These are phyloP conservation scores for Lottia scabra DNA, from an alignment of 2,888 invertebrate species.

Conservation along the genomic window DNA sequence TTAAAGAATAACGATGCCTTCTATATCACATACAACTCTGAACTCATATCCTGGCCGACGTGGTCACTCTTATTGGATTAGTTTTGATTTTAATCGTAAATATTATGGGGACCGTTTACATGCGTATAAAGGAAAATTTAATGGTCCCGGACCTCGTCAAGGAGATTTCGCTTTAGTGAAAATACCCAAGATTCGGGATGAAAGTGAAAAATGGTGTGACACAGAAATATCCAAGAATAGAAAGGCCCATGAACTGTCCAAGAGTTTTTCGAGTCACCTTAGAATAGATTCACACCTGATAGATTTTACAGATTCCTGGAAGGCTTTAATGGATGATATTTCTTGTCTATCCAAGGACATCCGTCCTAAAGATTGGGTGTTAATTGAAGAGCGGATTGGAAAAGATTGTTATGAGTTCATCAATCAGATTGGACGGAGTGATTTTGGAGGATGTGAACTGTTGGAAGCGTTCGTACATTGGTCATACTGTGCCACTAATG, in stretches of 20 bases:
- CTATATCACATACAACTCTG: background rate
- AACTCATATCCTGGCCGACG: background rate
- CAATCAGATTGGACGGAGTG: background rate
- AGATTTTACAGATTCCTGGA: background rate
- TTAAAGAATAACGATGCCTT: background rate
- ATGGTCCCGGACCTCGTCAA: background rate
- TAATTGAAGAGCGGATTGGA: background rate
- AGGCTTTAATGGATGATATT: background rate
- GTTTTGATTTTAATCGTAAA: background rate
- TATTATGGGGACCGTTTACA: background rate
- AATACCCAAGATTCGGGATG: background rate
- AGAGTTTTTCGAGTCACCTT: background rate
- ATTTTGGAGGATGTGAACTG: background rate
- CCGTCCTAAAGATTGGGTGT: background rate
- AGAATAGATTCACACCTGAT: background rate
- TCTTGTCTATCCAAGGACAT: background rate
- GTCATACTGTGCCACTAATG: background rate
- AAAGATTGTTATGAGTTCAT: background rate
- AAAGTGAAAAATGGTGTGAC: background rate
- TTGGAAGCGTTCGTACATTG: background rate
- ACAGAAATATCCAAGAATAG: background rate
- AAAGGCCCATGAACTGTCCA: background rate
- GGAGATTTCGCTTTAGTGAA: background rate
- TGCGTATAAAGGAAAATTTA: background rate
- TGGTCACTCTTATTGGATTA: background rate